Evolutionary conservation across 92 coral and sea anemone species (phyloP), one percentile per base, ranked within the genome.

Genomic region (Epizoanthus scotinus): DNA sequence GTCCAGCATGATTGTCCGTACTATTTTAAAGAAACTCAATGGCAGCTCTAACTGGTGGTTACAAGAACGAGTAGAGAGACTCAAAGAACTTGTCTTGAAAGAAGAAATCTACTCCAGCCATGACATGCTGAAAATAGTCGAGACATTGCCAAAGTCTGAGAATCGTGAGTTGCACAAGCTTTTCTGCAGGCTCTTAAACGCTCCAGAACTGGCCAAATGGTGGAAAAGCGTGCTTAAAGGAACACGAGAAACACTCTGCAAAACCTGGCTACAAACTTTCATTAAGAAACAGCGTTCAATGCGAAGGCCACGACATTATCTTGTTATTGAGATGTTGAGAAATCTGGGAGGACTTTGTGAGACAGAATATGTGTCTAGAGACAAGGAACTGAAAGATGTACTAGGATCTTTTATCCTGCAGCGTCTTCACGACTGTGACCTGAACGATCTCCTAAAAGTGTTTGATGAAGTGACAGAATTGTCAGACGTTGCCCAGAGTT

Each of bases 181-280:
- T 15, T 75, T 75, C 56, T 4, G 49, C 13, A 3, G 8, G 68
- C 19, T 75, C 13, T 59, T 75, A 22, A 1, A 25, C 22, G 22
- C 54, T 17, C 27, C 69, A 58, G 2, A 40, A 19, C 20, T 75
- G 21, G 20, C 54, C 6, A 22, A 75, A 10, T 75, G 68, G 81
- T 75, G 81, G 81, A 40, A 54, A 18, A 26, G 25, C 18, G 12
- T 75, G 0, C 3, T 0, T 13, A 20, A 5, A 9, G 68, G 59
- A 12, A 59, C 60, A 38, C 81, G 56, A 19, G n/a, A 75, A 67
- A 59, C 40, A 36, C 6, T 75, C 38, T 75, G 81, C 57, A 59
- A 20, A 18, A 31, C 52, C 6, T 75, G 81, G 81, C 49, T 75
- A 34, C 67, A 59, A 36, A 34, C 67, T 0, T 20, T 5, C 47